A percentile compares a stretch with the other conserved stretches of the same genome.
Conservation (phyloP, 2,113 vertebrate genomes). For the Pelecanoides urinatrix region DNA sequence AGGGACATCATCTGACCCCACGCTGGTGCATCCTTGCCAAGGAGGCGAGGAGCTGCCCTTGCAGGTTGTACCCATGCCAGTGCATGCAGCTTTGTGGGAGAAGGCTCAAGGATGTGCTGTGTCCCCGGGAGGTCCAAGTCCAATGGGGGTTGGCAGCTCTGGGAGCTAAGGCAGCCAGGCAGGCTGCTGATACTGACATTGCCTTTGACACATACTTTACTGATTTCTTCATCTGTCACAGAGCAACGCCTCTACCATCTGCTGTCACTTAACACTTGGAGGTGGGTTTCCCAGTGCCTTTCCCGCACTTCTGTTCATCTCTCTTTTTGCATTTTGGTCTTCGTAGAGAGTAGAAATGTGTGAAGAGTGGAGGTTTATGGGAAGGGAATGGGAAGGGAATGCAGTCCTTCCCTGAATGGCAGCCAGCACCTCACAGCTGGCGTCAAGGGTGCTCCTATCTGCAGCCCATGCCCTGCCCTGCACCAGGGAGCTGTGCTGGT, state of each 20-base stretch:
- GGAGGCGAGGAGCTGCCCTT: background rate
- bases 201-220: background rate
- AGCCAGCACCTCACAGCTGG: background rate
- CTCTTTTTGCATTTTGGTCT: background rate
- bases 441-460: background rate
- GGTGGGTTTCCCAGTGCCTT: background rate
- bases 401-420: background rate
- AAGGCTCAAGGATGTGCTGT: background rate
- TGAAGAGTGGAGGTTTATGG: background rate
- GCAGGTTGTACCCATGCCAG: background rate
- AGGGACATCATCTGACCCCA: background rate
- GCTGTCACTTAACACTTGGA: background rate
- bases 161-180: background rate
- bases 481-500: background rate
- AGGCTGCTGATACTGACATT: background rate
- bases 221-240: background rate
- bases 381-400: background rate
- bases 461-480: background rate
- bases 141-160: background rate
- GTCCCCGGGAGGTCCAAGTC: background rate
- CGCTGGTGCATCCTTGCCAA: background rate
- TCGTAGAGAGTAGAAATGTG: background rate
- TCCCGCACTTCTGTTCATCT: background rate
- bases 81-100: background rate
- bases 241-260: slow-evolving; percentile 3